phyloP scores from a whole-genome alignment of 1,140 invertebrate species.

The Ruditapes philippinarum region DNA sequence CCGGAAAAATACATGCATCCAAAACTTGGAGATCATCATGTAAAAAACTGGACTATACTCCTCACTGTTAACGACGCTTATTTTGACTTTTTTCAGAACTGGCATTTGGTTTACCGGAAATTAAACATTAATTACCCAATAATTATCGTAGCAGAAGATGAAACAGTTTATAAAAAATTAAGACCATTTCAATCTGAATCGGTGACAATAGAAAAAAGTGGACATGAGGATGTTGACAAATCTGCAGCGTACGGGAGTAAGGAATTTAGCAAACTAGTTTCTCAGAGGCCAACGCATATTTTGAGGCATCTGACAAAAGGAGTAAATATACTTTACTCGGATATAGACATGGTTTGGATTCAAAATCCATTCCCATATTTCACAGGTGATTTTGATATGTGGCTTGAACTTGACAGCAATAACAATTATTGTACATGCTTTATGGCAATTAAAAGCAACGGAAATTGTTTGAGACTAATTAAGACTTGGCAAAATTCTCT shows the following conservation, averaged over 20 bases:
- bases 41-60: not conserved
- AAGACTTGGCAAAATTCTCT: not conserved
- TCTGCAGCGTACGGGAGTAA: not conserved
- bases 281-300: not conserved
- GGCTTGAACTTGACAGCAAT: not conserved
- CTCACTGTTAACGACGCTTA: not conserved
- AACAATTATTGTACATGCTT: constrained; percentile 2
- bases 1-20: too few species aligned
- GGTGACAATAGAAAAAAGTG: not conserved
- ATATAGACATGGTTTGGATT: constrained; percentile 25
- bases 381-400: not conserved
- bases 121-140: not conserved
- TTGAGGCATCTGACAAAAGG: not conserved
- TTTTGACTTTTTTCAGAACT: constrained; percentile 5
- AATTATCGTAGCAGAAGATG: not conserved
- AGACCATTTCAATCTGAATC: not conserved
- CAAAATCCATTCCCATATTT: constrained; percentile 18
- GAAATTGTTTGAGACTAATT: not conserved
- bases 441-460: not conserved
- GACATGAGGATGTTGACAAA: not conserved
- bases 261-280: not conserved
- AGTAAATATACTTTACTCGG: not conserved
- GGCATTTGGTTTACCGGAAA: not conserved
- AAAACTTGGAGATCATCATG: too few species aligned
- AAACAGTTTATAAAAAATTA: not conserved